phyloP scores from a whole-genome alignment of 2,888 invertebrate genomes.

The Escarpia spicata region DNA sequence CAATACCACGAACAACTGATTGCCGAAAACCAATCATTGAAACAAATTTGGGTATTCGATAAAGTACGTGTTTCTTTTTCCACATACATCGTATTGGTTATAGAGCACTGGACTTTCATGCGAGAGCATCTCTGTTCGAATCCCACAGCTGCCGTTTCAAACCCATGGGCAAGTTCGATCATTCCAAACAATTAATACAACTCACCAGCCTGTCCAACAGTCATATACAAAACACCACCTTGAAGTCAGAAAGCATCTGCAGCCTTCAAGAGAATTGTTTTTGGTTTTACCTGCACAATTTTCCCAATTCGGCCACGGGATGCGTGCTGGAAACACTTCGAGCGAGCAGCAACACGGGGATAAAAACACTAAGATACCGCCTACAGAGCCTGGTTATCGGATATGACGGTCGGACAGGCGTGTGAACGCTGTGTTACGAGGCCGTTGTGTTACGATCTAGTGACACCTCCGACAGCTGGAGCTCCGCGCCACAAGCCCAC shows the following conservation, averaged over 20 bases:
- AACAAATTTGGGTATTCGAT: no score
- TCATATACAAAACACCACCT: background rate
- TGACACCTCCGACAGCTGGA: background rate
- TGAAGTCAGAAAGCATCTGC: background rate
- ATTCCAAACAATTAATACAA: background rate
- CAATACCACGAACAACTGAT: no score
- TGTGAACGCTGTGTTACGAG: background rate
- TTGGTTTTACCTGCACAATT: background rate
- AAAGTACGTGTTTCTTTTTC: no score
- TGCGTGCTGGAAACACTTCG: background rate
- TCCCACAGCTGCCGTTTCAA: background rate
- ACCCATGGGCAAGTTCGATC: background rate
- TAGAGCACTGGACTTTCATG: no score
- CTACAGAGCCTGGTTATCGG: background rate
- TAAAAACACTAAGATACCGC: background rate
- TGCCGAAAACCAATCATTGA: no score
- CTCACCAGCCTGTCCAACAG: background rate
- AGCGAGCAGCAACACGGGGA: background rate
- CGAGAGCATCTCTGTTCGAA: no score
- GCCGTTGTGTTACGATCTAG: background rate
- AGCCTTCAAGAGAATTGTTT: background rate
- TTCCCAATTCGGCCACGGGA: background rate
- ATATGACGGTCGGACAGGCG: background rate
- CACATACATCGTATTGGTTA: no score
- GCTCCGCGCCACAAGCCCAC: background rate